Evolutionary conservation across 2,113 vertebrate genomes (phyloP), one percentile per base, ranked within the genome.

Genomic region (Centropus unirufus): DNA sequence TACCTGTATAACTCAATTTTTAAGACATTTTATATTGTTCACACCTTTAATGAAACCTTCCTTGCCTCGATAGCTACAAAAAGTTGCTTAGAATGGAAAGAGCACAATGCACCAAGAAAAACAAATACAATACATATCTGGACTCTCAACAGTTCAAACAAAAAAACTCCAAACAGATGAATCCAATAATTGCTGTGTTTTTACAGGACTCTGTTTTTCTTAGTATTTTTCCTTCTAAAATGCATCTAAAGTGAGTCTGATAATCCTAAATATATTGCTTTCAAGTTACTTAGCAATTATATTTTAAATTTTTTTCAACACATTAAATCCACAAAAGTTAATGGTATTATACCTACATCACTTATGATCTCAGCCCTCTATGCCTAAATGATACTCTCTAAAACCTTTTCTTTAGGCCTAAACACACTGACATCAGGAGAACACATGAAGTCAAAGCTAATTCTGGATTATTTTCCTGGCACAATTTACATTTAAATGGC

Each of bases 151-250:
- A 77, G 55, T 86, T 81, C 55, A 77, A 86, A 91, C 24, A 80
- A 74, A 68, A 95, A 91, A 95, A 85, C 69, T n/a, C n/a, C n/a
- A 94, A 93, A 91, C 4, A 80, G 63, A 82, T 4, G 11, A 93
- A 88, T 63, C 29, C 54, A 86, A 64, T 47, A 68, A 69, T 58
- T 54, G 64, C 4, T 42, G 2, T 57, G 8, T 49, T 83, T 55
- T 68, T 55, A 79, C 10, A 64, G 39, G 55, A 64, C 24, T 64
- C 22, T 64, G 29, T 74, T 91, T 61, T 69, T 34, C 16, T 7
- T 68, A 44, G n/a, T 12, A 23, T 51, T 78, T 89, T 62, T 91
- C 44, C 12, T 84, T 83, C 20, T 92, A 36, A 93, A 94, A 79
- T 47, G 30, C 44, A 77, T 80, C 47, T 49, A 22, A 47, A 47